Conservation (phyloP, 2,888 invertebrate genomes). For the Lysandra bellargus region DNA sequence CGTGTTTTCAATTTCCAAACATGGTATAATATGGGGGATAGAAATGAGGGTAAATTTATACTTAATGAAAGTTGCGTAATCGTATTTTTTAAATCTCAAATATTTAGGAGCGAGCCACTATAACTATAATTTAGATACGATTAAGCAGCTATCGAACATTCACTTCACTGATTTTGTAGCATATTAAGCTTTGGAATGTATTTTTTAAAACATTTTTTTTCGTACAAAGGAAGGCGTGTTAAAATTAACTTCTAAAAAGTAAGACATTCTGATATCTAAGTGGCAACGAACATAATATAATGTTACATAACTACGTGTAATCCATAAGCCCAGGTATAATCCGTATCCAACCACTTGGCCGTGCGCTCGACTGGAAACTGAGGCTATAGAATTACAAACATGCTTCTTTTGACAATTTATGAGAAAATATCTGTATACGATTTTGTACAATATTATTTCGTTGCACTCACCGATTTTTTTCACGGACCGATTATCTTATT, state of each 20-base stretch:
- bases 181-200: too few species aligned
- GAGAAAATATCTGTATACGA: background rate
- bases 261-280: background rate
- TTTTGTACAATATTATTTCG: background rate
- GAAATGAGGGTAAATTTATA: too few species aligned
- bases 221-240: background rate
- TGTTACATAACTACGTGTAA: background rate
- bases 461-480: background rate
- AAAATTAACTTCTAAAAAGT: background rate
- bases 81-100: too few species aligned
- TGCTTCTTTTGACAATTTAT: background rate
- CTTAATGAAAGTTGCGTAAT: too few species aligned
- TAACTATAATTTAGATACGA: too few species aligned
- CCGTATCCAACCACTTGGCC: slow-evolving; percentile 14
- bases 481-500: too few species aligned
- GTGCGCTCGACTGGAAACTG: background rate
- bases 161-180: too few species aligned
- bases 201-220: too few species aligned
- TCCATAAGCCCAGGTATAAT: background rate
- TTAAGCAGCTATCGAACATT: too few species aligned
- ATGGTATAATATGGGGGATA: too few species aligned
- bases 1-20: background rate
- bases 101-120: too few species aligned
- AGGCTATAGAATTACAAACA: background rate
- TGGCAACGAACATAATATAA: background rate